Evolutionary conservation across 2,113 vertebrate genomes (phyloP), one percentile per base, ranked within the genome.

Genomic region (Anser cygnoides): DNA sequence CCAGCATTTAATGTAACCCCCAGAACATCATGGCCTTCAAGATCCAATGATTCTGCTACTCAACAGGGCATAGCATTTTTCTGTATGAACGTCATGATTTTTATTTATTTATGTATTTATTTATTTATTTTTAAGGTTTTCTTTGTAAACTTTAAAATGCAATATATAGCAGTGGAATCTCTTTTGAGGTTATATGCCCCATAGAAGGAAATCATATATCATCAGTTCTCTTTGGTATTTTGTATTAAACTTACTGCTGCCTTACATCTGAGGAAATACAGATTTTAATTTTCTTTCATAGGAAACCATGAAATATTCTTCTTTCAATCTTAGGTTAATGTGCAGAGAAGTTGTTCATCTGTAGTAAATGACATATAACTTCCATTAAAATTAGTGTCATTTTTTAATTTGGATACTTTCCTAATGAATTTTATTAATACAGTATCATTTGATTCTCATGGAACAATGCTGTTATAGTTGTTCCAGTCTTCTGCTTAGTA

Each of bases 361-460:
- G 46, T 94, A 89, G 91, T 95, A 89, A 88, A 88, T 92, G 87
- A 76, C 54, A 89, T 74, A 92, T 54, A 94, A 92, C 80, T 94
- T 91, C 87, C 57, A 93, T 90, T 90, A 90, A 90, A 89, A 94
- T 94, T 95, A 85, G 50, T 94, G 77, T 93, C 88, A 90, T 66
- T 77, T 89, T 96, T 97, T 96, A 95, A 94, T 97, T 96, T 78
- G 54, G 43, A 81, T 95, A 88, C 62, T 96, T 97, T 87, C 33
- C 84, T 96, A 95, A 94, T 97, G 52, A 95, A 85, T 95, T 95
- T 92, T 85, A 71, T 89, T 95, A 78, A 81, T 70, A 75, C 39
- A 59, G 11, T 76, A n/a, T 86, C 11, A 44, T 71, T 82, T 82
- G 54, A 82, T 79, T 85, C 70, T 94, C 66, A 87, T 17, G 72